Evolutionary conservation across 2,888 invertebrate genomes (phyloP).

Genomic region (Hedychridium roseum): DNA sequence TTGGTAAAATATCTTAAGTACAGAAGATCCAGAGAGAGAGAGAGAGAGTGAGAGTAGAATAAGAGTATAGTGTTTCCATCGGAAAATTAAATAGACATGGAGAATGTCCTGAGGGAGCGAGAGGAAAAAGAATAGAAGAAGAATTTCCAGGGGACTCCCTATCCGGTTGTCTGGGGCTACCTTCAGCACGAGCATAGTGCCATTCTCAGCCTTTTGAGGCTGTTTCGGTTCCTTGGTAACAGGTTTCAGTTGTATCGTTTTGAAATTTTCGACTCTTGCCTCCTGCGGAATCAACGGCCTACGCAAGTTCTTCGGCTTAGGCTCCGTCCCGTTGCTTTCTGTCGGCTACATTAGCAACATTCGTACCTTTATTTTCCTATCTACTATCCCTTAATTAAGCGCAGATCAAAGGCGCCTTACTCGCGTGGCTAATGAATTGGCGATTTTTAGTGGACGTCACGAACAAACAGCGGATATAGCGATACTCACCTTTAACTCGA

Average conservation of each 20-base stretch:
- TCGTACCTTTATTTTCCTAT: too few relatives aligned
- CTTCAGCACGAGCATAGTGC: slow-evolving; percentile 52
- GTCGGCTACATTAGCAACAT: slow-evolving; percentile 52
- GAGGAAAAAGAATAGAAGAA: slow-evolving; percentile 18
- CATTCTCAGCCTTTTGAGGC: slow-evolving; percentile 53
- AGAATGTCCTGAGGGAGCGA: slow-evolving; percentile 17
- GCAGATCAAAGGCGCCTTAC: too few relatives aligned
- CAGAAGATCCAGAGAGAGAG: too few relatives aligned
- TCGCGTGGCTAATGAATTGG: too few relatives aligned
- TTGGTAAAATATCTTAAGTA: too few relatives aligned
- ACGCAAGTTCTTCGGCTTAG: slow-evolving; percentile 63
- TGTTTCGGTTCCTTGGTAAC: slow-evolving; percentile 59
- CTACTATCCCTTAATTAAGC: too few relatives aligned
- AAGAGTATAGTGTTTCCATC: too few relatives aligned
- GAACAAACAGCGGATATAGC: too few relatives aligned
- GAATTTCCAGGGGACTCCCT: slow-evolving; percentile 24
- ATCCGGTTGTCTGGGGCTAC: slow-evolving; percentile 52
- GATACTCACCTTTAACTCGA: slow-evolving; percentile 64
- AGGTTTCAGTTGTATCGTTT: slow-evolving; percentile 71
- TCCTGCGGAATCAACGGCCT: slow-evolving; percentile 64
- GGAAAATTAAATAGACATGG: not conserved
- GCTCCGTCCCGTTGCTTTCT: slow-evolving; percentile 50
- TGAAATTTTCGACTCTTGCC: slow-evolving; percentile 68
- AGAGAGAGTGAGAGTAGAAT: too few relatives aligned
- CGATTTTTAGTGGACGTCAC: too few relatives aligned